Percentiles rank a stretch among this genome's conserved stretches.
These are phyloP conservation scores for Microctenopoma steveboyesi DNA, from an alignment of 2,797 vertebrate genomes.

Conservation along the genomic window DNA sequence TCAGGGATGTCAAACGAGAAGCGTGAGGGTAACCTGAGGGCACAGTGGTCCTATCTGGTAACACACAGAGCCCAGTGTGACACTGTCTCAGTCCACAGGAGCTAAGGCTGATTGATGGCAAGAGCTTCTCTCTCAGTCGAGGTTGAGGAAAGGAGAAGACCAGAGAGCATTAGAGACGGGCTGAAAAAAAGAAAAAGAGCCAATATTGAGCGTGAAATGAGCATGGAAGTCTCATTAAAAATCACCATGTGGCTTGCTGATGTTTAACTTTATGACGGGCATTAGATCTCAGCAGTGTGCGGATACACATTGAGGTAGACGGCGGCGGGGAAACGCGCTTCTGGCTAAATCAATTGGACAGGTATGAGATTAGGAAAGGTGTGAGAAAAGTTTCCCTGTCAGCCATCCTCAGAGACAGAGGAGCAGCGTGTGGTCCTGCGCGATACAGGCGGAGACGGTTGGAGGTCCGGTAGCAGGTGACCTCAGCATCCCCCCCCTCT, in stretches of 20 bases:
- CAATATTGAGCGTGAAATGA: constrained; percentile 59
- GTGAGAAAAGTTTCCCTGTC: constrained; percentile 42
- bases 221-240: constrained; percentile 66
- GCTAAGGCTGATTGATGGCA: constrained; percentile 67
- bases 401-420: constrained; percentile 24
- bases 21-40: constrained; percentile 63
- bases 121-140: constrained; percentile 46
- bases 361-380: constrained; percentile 59
- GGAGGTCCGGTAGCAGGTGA: constrained; percentile 59
- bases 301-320: constrained; percentile 31
- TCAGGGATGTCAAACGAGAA: constrained; percentile 61
- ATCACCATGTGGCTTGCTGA: constrained; percentile 48
- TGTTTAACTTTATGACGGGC: constrained; percentile 68
- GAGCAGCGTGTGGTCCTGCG: constrained; percentile 56
- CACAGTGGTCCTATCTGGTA: constrained; percentile 63
- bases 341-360: constrained; percentile 67
- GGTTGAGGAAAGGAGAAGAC: constrained; percentile 30
- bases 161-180: constrained; percentile 16
- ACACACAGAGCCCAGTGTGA: constrained; percentile 67
- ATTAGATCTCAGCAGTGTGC: constrained; percentile 51
- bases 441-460: constrained; percentile 53
- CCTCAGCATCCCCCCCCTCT: constrained; percentile 48
- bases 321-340: constrained; percentile 36
- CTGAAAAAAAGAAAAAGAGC: constrained; percentile 15
- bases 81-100: constrained; percentile 63